Evolutionary conservation across 35 echinoderm and acorn worm genomes (phyloP).

Genomic region (Acanthaster planci): DNA sequence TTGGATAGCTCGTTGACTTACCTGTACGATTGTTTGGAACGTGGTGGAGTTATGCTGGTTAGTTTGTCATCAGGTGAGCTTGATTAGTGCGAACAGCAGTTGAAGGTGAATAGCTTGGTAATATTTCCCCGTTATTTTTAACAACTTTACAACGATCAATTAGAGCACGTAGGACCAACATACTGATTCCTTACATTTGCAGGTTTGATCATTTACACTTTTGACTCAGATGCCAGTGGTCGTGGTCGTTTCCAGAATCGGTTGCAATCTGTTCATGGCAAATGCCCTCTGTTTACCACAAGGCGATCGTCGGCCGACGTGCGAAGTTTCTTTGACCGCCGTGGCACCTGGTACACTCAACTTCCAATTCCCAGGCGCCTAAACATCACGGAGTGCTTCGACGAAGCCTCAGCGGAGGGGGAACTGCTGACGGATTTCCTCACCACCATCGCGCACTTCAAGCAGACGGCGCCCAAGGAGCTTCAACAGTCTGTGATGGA

Average conservation of each 20-base stretch:
- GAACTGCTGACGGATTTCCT: conserved; percentile 55
- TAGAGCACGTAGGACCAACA: neutral
- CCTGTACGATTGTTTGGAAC: conserved; percentile 51
- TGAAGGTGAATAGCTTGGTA: neutral
- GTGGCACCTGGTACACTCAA: neutral
- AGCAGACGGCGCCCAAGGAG: conserved; percentile 31
- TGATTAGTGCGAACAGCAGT: neutral
- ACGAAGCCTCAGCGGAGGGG: conserved; percentile 35
- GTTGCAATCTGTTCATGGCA: no score
- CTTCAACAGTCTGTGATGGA: conserved; percentile 27
- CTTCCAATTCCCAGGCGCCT: neutral
- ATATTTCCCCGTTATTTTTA: neutral
- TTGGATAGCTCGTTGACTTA: conserved; percentile 24
- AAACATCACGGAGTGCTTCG: conserved; percentile 44
- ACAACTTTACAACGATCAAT: neutral
- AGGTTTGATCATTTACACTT: no score
- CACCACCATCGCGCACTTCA: conserved; percentile 44
- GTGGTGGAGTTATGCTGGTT: conserved; percentile 57
- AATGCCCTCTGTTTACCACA: no score
- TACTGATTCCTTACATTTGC: neutral
- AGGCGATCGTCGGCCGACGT: conserved; percentile 7
- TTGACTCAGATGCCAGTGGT: neutral
- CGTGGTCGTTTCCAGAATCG: neutral
- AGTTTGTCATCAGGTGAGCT: neutral
- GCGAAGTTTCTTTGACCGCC: neutral